Evolutionary conservation across 1,140 invertebrate species (phyloP), one percentile per base, ranked within the genome.

Genomic region (Heliothis virescens): DNA sequence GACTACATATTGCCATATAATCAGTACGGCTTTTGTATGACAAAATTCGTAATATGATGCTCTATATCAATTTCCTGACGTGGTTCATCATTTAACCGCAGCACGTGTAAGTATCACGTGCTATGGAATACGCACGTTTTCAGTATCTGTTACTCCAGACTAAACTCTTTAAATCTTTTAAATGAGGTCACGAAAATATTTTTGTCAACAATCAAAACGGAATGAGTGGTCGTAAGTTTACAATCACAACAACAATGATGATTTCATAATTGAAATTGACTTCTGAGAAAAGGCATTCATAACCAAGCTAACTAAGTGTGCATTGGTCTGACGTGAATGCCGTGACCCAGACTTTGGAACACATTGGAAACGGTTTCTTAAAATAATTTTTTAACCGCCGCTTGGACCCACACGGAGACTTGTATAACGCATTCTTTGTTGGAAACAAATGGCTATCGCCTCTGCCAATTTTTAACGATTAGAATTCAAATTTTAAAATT

Each of bases 81-180:
- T 65, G 62, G 34, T 48, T 65, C 65, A 21, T 50, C 65, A 15
- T 52, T 26, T 69, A 71, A 71, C 48, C 13, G 48, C 67, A 29
- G 21, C 67, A 71, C 48, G 48, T 53, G 67, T 53, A 53, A 26
- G 4, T 29, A 13, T 53, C 67, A 71, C 67, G 48, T 71, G 67
- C 12, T 52, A 4, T 67, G 2, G 11, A 4, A 21, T 67, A 48
- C 15, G 16, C 63, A 67, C 63, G 63, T 67, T 41, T 67, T 3
- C n/a, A 18, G 15, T 47, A 11, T 47, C 34, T 41, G 1, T 47
- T 65, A 16, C 15, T 11, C 11, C 0, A 47, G 3, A 65, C 11
- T 67, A 26, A 2, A 26, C 21, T 26, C 21, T n/a, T n/a, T n/a
- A 26, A 26, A 2, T n/a, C n/a, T n/a, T 34, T 50, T 18, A 48